Evolutionary conservation across 2,113 vertebrate species (phyloP), one percentile per base, ranked within the genome.

Genomic region (Phaethornis superciliosus): DNA sequence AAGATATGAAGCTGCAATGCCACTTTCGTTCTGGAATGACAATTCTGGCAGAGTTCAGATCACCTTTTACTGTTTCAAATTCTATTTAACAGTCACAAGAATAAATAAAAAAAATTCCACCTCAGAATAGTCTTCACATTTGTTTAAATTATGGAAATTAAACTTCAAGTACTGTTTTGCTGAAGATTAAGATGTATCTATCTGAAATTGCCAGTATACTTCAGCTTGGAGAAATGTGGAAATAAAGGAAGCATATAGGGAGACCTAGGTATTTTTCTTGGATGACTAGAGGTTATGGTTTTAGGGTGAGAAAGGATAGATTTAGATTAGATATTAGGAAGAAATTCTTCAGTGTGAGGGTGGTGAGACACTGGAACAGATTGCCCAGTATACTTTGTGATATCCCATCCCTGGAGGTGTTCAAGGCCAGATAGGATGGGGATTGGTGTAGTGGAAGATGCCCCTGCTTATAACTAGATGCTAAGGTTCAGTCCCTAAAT

Each of bases 1-100:
- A 74, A 94, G 96, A 97, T 96, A 97, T 97, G 87, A 90, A 97
- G 71, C 77, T 89, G 95, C 94, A 96, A 97, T 88, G 60, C 64
- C 70, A 70, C 93, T 94, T 95, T 92, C 37, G 81, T 81, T 95
- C 74, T 95, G 85, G 52, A 95, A 75, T 85, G 74, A 54, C 95
- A 93, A 4, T 87, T 85, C 62, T 86, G 86, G 67, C 37, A 84
- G 72, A 94, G 96, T 94, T 95, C 71, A 85, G 44, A 67, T 83
- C 75, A 92, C 81, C 74, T 92, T 91, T 75, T 92, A 51, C 58
- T 59, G 32, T 91, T 95, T 93, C 62, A 77, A 90, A 94, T 92
- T 63, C 78, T 94, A 67, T 95, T 83, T 89, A 63, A 82, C 70
- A 93, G 44, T 90, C 83, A 81, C 37, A 81, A n/a, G 37, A 28